phyloP scores from a whole-genome alignment of 1,140 invertebrate genomes.

The Atta colombica region DNA sequence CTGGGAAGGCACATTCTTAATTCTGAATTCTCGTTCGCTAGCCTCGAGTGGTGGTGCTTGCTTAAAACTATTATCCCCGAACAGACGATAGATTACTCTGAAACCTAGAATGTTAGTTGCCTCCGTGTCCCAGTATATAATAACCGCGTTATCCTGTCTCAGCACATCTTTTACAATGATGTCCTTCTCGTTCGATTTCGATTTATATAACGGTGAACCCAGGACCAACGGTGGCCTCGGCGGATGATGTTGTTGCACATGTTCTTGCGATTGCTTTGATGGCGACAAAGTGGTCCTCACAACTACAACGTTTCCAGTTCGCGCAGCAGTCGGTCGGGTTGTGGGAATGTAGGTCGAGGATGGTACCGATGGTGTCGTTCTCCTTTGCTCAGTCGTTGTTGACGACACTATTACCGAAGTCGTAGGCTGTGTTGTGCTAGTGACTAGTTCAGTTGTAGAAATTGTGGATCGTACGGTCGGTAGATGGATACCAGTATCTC shows the following conservation, averaged over 20 bases:
- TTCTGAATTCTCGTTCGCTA: constrained; percentile 95
- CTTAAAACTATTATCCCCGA: constrained; percentile 96
- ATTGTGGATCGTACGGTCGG: constrained; percentile 63
- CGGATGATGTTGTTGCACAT: constrained; percentile 81
- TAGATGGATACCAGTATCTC: constrained; percentile 63
- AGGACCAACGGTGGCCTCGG: constrained; percentile 91
- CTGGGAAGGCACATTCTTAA: constrained; percentile 96
- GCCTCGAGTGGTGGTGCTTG: constrained; percentile 95
- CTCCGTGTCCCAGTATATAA: constrained; percentile 96
- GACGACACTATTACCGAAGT: constrained; percentile 73
- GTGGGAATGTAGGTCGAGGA: constrained; percentile 77
- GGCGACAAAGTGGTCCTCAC: constrained; percentile 82
- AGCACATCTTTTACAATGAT: constrained; percentile 95
- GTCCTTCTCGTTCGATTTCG: constrained; percentile 90
- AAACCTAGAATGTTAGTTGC: constrained; percentile 94
- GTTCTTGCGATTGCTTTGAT: constrained; percentile 80
- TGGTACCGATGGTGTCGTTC: constrained; percentile 69
- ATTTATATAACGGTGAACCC: constrained; percentile 89
- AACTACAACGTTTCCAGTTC: constrained; percentile 84
- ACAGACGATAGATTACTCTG: constrained; percentile 95
- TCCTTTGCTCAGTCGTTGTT: constrained; percentile 74
- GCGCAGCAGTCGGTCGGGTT: constrained; percentile 79
- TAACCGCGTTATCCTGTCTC: constrained; percentile 94
- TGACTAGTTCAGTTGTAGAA: constrained; percentile 72
- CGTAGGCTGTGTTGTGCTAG: constrained; percentile 76